Evolutionary conservation across 2,888 invertebrate species (phyloP).

Genomic region (Nematopogon swammerdamellus): DNA sequence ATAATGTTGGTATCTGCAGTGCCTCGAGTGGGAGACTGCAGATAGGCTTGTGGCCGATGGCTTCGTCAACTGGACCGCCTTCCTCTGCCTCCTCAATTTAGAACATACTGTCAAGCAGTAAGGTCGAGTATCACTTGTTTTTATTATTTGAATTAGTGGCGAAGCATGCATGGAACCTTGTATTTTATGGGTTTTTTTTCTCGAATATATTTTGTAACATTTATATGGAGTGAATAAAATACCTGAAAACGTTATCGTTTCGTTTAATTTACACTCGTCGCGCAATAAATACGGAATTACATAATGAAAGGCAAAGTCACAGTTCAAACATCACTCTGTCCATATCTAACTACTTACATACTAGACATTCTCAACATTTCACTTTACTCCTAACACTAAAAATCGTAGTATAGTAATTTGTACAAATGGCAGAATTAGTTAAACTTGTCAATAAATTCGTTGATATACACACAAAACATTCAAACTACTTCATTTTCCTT

Average conservation of each 20-base stretch:
- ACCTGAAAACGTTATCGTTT: background rate
- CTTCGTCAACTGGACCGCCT: conserved; percentile 45
- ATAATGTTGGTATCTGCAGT: conserved; percentile 20
- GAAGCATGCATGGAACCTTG: too few species aligned
- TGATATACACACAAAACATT: too few species aligned
- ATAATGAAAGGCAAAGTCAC: background rate
- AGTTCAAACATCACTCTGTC: background rate
- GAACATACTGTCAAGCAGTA: conserved; percentile 43
- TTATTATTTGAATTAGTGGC: background rate
- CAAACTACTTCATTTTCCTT: too few species aligned
- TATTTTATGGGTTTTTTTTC: too few species aligned
- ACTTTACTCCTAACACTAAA: too few species aligned
- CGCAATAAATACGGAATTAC: background rate
- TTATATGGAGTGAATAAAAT: too few species aligned
- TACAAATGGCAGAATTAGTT: too few species aligned
- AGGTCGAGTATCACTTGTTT: conserved; percentile 14
- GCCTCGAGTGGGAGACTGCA: conserved; percentile 34
- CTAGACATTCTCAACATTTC: too few species aligned
- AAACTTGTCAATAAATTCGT: too few species aligned
- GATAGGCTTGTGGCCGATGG: conserved; percentile 32
- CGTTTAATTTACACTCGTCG: background rate
- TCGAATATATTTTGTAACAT: too few species aligned
- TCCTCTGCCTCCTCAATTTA: conserved; percentile 42
- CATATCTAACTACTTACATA: too few species aligned
- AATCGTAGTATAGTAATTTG: too few species aligned